Conservation (phyloP, 2,888 invertebrate genomes). For the Shargacucullia verbasci region DNA sequence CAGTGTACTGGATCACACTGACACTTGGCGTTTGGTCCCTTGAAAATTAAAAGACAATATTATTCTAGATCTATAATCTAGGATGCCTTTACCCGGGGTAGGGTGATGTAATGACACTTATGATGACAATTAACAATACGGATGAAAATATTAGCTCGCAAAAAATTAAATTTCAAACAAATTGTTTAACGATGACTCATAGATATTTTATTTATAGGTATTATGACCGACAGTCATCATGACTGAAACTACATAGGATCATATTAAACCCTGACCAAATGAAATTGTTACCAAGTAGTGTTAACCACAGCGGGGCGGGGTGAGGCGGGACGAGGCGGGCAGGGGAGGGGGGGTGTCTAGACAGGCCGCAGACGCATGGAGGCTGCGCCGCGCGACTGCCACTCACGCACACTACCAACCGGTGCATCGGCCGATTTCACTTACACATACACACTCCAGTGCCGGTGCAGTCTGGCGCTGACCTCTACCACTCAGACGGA, state of each 20-base stretch:
- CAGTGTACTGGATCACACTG: background rate
- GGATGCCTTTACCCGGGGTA: too few relatives aligned
- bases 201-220: too few relatives aligned
- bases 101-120: too few relatives aligned
- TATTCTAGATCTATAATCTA: too few relatives aligned
- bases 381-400: constrained; percentile 80
- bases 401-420: constrained; percentile 72
- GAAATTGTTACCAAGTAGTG: constrained; percentile 61
- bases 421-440: constrained; percentile 76
- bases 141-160: too few relatives aligned
- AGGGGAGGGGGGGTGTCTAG: constrained; percentile 81
- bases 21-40: too few relatives aligned
- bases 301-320: constrained; percentile 55
- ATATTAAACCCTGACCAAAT: constrained; percentile 60
- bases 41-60: too few relatives aligned
- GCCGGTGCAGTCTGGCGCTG: constrained; percentile 70
- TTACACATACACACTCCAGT: constrained; percentile 56
- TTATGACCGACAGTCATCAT: background rate
- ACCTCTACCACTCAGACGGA: constrained; percentile 74
- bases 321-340: constrained; percentile 50
- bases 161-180: too few relatives aligned
- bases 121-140: too few relatives aligned
- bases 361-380: constrained; percentile 88
- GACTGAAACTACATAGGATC: constrained; percentile 32
- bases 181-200: too few relatives aligned